phyloP scores from a whole-genome alignment of 2,797 vertebrate genomes.

The Cirrhinus mrigala region DNA sequence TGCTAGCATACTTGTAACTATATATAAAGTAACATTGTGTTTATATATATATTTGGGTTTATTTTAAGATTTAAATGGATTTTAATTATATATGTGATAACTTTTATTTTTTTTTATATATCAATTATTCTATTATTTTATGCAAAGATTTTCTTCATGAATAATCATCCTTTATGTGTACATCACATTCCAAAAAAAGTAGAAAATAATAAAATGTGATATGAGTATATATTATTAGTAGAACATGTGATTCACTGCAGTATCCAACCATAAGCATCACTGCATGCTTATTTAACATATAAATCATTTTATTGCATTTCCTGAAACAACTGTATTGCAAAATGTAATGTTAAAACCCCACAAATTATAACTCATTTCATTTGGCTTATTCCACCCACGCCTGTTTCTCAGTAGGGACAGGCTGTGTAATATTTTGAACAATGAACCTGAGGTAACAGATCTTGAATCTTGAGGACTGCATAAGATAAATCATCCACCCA shows the following conservation, averaged over 20 bases:
- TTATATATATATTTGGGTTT: neutral
- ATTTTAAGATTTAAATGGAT: neutral
- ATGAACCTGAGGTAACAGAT: neutral
- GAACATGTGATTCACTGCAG: neutral
- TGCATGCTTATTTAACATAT: neutral
- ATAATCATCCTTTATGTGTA: neutral
- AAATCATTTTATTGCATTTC: neutral
- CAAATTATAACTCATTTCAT: neutral
- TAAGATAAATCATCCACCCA: constrained; percentile 7
- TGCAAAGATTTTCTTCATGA: neutral
- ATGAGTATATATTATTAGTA: neutral
- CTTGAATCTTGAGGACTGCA: neutral
- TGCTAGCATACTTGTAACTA: too few species aligned
- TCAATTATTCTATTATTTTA: neutral
- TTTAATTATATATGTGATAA: neutral
- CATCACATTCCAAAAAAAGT: neutral
- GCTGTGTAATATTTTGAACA: neutral
- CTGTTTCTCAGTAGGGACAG: neutral
- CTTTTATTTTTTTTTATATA: neutral
- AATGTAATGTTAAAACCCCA: neutral
- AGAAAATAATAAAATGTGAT: neutral
- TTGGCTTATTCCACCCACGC: neutral
- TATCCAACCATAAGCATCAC: neutral
- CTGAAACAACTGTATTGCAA: neutral
- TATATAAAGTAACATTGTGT: too few species aligned